Evolutionary conservation across 30 jellyfish, hydroid and myxozoan species (phyloP), one percentile per base, ranked within the genome.

Genomic region (Hydra vulgaris): DNA sequence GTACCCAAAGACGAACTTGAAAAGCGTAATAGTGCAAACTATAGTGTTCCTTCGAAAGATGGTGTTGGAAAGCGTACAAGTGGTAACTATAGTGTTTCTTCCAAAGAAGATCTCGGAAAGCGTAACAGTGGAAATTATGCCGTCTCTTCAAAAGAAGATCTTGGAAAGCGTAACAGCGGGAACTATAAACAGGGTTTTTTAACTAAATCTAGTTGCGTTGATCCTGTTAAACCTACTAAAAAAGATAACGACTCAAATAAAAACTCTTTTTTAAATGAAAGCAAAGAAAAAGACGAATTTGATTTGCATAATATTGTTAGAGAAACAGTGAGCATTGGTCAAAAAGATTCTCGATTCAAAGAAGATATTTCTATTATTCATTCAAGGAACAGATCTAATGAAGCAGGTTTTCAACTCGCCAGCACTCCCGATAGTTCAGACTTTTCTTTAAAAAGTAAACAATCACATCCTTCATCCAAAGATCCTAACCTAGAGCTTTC

Each of bases 391-490:
- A 75, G 72, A 17, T 20, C 1, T 26, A 53, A 53, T 17, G 83
- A 75, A 53, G 56, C 83, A 26, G 56, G 26, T 1, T 75, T 75
- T 75, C 72, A 22, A 15, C 26, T 75, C 20, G 56, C 72, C 5
- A 75, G 83, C 21, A 73, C 83, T 75, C 56, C 74, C 0, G 40
- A 24, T 5, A 70, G 25, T 53, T 53, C 26, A 25, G 73, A 75
- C 23, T 26, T 20, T n/a, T n/a, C n/a, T 25, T 73, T 70, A 25
- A 24, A 67, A 25, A 70, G 25, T 16, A 25, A 25, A 25, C 18
- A 18, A 17, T 7, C 26, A 75, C 20, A 75, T 18, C 75, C 4
- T 21, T 26, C 24, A n/a, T 16, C 7, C n/a, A 75, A 7, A 75
- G 71, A 0, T 1, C 23, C 7, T 15, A 53, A 22, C 4, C 53